Evolutionary conservation across 2,797 vertebrate genomes (phyloP).

Genomic region (Pagetopsis macropterus): DNA sequence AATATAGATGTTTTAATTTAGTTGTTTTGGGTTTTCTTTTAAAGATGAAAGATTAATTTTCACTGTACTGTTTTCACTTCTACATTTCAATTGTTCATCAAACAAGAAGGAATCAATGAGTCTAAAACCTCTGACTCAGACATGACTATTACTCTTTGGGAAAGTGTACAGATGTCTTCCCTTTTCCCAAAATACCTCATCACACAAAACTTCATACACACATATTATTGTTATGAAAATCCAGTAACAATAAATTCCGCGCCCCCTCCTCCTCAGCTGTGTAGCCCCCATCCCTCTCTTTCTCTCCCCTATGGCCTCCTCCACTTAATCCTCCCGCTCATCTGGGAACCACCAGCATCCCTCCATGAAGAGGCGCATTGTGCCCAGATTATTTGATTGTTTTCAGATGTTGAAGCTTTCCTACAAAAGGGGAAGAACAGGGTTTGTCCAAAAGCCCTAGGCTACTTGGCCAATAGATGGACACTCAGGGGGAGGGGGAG

Average conservation of each 20-base stretch:
- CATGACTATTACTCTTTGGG: slow-evolving; percentile 52
- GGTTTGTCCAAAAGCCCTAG: slow-evolving; percentile 74
- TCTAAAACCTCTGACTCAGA: slow-evolving; percentile 56
- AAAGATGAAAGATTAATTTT: not conserved
- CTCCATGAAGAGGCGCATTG: slow-evolving; percentile 83
- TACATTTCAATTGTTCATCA: slow-evolving; percentile 46
- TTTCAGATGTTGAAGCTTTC: slow-evolving; percentile 85
- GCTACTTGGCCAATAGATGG: slow-evolving; percentile 64
- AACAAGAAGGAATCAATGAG: slow-evolving; percentile 53
- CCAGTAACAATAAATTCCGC: slow-evolving; percentile 62
- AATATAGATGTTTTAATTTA: not conserved
- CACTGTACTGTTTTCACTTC: slow-evolving; percentile 12
- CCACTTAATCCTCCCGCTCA: slow-evolving; percentile 80
- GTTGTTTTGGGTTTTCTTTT: not conserved
- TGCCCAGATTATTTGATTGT: slow-evolving; percentile 87
- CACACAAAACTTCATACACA: slow-evolving; percentile 25
- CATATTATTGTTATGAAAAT: slow-evolving; percentile 53
- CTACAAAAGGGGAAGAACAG: slow-evolving; percentile 80
- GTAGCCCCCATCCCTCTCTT: slow-evolving; percentile 58
- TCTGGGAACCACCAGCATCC: slow-evolving; percentile 81
- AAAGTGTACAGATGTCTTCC: slow-evolving; percentile 42
- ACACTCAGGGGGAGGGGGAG: slow-evolving; percentile 42
- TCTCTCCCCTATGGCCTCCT: slow-evolving; percentile 70
- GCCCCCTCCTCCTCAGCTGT: slow-evolving; percentile 60
- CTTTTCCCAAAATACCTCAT: slow-evolving; percentile 46